These are phyloP conservation scores for Poecile montanus DNA, from an alignment of 2,797 vertebrate genomes.

Conservation along the genomic window DNA sequence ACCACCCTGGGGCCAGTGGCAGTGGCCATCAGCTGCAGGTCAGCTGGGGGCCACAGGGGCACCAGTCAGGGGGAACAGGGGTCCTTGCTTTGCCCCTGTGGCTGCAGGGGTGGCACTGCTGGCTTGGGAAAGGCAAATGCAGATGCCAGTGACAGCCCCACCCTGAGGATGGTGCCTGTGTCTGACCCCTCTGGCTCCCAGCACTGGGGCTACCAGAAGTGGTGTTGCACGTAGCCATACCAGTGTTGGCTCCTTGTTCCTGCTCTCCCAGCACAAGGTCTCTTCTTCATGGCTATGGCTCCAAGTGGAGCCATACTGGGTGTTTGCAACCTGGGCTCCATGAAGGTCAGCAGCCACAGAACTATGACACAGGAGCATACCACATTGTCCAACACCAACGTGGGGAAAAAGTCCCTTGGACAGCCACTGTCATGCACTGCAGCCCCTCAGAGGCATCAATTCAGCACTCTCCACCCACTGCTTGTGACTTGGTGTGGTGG, in stretches of 20 bases:
- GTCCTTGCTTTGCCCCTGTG: neutral
- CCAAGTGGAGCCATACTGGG: accelerated
- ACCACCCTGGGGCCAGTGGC: accelerated
- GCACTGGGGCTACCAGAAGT: neutral
- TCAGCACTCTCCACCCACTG: neutral
- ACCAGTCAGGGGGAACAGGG: accelerated
- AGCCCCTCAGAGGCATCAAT: neutral
- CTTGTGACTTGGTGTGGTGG: accelerated
- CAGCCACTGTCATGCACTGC: accelerated
- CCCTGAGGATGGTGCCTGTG: neutral
- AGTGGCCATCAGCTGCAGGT: neutral
- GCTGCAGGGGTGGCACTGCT: neutral
- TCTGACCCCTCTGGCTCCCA: neutral
- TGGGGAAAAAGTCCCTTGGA: neutral
- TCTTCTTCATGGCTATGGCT: accelerated
- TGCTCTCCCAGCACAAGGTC: accelerated
- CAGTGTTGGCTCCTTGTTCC: neutral
- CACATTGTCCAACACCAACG: accelerated
- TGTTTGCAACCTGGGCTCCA: neutral
- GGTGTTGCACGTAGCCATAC: neutral
- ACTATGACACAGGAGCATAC: accelerated
- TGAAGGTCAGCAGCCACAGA: neutral
- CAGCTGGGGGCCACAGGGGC: neutral
- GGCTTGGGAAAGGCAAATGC: neutral
- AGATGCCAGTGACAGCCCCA: accelerated